Percentiles rank a stretch among this genome's conserved stretches.
phyloP scores from a whole-genome alignment of 2,888 invertebrate species.

The Beris chalybata region DNA sequence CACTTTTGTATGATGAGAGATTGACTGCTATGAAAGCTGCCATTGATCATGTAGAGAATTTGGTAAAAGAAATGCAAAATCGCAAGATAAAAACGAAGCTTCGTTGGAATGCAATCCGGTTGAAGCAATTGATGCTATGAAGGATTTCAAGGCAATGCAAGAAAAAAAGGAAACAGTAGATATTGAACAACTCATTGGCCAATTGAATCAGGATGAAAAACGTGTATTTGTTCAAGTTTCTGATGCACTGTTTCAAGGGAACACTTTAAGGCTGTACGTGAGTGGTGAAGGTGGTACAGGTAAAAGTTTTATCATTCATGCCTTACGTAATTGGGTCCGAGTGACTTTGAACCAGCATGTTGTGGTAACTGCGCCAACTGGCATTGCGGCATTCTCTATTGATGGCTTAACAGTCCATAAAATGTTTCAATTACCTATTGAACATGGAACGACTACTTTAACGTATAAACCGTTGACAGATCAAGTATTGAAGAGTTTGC shows the following conservation, averaged over 20 bases:
- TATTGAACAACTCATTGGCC: not conserved
- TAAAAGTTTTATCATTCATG: not conserved
- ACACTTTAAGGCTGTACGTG: not conserved
- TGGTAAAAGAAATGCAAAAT: no score
- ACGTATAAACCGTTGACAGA: not conserved
- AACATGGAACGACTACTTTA: not conserved
- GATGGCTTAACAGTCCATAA: not conserved
- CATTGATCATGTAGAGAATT: no score
- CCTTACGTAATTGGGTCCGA: not conserved
- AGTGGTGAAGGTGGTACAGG: not conserved
- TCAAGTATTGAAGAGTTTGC: not conserved
- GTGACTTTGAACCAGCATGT: not conserved
- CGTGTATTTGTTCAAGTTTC: not conserved
- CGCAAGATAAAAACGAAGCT: no score
- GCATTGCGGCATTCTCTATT: not conserved
- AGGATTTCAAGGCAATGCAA: no score
- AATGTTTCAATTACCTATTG: constrained; percentile 1
- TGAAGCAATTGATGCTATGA: no score
- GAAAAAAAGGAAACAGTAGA: not conserved
- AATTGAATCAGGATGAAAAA: not conserved
- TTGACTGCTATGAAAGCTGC: no score
- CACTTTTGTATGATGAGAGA: no score
- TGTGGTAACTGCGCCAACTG: not conserved
- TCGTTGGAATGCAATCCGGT: no score
- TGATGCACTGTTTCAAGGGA: not conserved